Evolutionary conservation across 2,113 vertebrate species (phyloP).

Genomic region (Triplophysa dalaica): DNA sequence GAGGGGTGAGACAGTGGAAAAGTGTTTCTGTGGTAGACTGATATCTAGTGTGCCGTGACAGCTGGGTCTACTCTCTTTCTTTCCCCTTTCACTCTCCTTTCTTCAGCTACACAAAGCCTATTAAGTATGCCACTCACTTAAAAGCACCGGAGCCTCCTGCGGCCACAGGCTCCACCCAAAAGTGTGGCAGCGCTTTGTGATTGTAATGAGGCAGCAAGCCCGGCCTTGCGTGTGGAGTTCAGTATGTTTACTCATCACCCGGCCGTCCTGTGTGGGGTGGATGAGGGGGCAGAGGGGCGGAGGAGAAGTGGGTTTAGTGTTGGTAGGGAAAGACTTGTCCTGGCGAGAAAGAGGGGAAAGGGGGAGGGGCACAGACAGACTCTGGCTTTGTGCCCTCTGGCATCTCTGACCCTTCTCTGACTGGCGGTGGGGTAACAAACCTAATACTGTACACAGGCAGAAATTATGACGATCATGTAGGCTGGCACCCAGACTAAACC

Average conservation of each 20-base stretch:
- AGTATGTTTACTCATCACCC: constrained; percentile 77
- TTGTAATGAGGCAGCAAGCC: constrained; percentile 79
- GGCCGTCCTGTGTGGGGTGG: constrained; percentile 69
- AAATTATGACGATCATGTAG: constrained; percentile 66
- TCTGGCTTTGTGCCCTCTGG: constrained; percentile 69
- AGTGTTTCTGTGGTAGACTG: constrained; percentile 73
- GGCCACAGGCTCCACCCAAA: constrained; percentile 86
- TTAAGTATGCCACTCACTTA: constrained; percentile 89
- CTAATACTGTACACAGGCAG: constrained; percentile 39
- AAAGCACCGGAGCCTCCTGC: constrained; percentile 81
- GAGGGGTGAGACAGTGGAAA: constrained; percentile 38
- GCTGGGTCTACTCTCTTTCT: constrained; percentile 78
- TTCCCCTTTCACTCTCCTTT: constrained; percentile 63
- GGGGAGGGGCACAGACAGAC: constrained; percentile 46
- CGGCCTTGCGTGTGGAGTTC: constrained; percentile 75
- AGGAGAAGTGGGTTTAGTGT: constrained; percentile 59
- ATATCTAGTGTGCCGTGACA: constrained; percentile 84
- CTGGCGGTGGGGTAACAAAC: constrained; percentile 31
- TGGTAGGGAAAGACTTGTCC: constrained; percentile 40
- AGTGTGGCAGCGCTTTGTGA: constrained; percentile 93
- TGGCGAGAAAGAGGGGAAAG: constrained; percentile 50
- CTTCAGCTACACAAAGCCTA: constrained; percentile 86
- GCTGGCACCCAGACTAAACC: constrained; percentile 71
- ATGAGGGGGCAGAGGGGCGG: constrained; percentile 58
- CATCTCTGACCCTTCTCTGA: constrained; percentile 61